Percentiles rank a stretch among this genome's conserved stretches.
Conservation (phyloP, 1,140 invertebrate genomes). For the Teleopsis dalmanni region DNA sequence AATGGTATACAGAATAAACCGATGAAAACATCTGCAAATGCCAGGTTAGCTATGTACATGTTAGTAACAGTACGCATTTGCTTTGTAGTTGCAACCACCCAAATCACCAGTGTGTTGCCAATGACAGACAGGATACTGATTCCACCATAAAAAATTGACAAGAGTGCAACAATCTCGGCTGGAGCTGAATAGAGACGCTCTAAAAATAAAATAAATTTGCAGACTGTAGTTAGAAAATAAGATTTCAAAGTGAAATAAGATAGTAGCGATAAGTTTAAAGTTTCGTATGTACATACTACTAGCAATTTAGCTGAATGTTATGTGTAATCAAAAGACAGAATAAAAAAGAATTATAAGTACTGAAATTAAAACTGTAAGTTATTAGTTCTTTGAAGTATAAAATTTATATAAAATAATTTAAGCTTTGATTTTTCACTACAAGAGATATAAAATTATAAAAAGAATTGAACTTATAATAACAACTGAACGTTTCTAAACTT, state of each 20-base stretch:
- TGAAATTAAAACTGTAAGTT: no score
- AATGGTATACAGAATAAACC: slow-evolving; percentile 73
- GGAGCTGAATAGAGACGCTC: slow-evolving; percentile 62
- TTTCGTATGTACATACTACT: background rate
- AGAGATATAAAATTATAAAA: no score
- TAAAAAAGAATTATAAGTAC: no score
- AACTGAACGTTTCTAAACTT: no score
- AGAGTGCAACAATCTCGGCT: slow-evolving; percentile 59
- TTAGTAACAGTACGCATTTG: slow-evolving; percentile 77
- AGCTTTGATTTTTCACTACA: no score
- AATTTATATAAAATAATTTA: no score
- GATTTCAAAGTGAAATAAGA: background rate
- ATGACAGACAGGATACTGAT: slow-evolving; percentile 73
- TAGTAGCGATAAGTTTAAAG: background rate
- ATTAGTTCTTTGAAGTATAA: no score
- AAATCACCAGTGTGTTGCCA: slow-evolving; percentile 74
- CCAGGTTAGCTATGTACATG: slow-evolving; percentile 73
- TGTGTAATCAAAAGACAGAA: no score
- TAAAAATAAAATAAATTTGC: no score
- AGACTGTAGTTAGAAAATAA: background rate
- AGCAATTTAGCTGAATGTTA: no score
- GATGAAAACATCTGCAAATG: slow-evolving; percentile 70
- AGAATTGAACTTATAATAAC: no score
- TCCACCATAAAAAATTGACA: slow-evolving; percentile 71
- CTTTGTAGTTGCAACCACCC: slow-evolving; percentile 64